phyloP scores from a whole-genome alignment of 2,113 vertebrate genomes.

The Siphamia tubifer region DNA sequence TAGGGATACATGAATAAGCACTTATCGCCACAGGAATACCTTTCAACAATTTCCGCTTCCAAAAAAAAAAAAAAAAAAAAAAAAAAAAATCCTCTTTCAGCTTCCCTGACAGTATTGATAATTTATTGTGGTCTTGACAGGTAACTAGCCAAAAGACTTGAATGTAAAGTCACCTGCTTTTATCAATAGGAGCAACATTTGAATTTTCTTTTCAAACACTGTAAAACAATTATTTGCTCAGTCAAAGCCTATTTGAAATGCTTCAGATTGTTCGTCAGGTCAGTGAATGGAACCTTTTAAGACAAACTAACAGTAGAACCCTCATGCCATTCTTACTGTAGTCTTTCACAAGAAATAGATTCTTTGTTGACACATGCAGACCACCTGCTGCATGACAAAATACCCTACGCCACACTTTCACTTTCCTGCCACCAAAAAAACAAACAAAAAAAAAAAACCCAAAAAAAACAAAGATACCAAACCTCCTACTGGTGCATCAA shows the following conservation, averaged over 20 bases:
- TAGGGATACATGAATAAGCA: conserved; percentile 25
- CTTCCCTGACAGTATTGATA: neutral
- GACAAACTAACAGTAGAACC: conserved; percentile 17
- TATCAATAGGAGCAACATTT: neutral
- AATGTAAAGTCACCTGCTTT: neutral
- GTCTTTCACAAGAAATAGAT: conserved; percentile 48
- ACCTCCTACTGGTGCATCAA: conserved; percentile 48
- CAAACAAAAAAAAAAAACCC: no score
- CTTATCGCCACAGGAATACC: conserved; percentile 43
- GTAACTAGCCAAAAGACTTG: neutral
- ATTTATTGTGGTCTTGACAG: neutral
- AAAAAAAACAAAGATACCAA: conserved; percentile 40
- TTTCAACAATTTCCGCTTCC: conserved; percentile 25
- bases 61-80: neutral
- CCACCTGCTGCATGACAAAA: conserved; percentile 70
- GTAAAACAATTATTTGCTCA: conserved; percentile 15
- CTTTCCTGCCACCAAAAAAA: conserved; percentile 34
- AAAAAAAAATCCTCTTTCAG: neutral
- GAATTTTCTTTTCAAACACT: conserved; percentile 4
- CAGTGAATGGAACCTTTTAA: conserved; percentile 1
- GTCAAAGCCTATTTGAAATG: conserved; percentile 24
- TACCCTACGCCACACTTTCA: conserved; percentile 47
- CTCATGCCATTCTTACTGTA: conserved; percentile 39
- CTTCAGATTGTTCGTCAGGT: conserved; percentile 7
- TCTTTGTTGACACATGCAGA: conserved; percentile 59